These are phyloP conservation scores for Pristionchus mayeri DNA, from an alignment of 2,888 invertebrate genomes.

Conservation along the genomic window DNA sequence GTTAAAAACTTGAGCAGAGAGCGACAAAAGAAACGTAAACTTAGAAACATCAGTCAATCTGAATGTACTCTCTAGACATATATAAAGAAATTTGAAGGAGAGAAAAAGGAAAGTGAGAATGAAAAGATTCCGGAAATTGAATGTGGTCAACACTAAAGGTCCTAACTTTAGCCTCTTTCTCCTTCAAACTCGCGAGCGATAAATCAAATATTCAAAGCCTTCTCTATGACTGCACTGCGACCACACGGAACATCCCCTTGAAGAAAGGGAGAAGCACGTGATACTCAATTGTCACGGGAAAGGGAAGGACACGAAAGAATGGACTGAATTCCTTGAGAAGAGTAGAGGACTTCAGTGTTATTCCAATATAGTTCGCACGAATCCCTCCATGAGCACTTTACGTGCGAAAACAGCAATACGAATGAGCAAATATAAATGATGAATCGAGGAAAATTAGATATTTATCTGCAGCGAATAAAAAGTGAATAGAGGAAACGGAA, in stretches of 20 bases:
- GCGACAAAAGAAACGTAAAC: too few relatives aligned
- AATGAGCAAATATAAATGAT: background rate
- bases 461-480: background rate
- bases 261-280: background rate
- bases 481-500: too few relatives aligned
- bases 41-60: background rate
- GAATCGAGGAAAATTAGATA: background rate
- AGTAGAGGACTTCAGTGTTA: background rate
- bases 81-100: too few relatives aligned
- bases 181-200: background rate
- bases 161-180: background rate
- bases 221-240: background rate
- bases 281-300: too few relatives aligned
- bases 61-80: too few relatives aligned
- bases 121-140: background rate
- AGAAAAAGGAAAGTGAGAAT: too few relatives aligned
- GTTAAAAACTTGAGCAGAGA: background rate
- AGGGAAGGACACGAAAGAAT: background rate
- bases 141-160: background rate
- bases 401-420: background rate
- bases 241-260: background rate
- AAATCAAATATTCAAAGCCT: conserved; percentile 18
- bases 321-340: background rate
- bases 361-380: background rate
- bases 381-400: background rate